Evolutionary conservation across 2,888 invertebrate genomes (phyloP).

Genomic region (Ichneumoninae sp.): DNA sequence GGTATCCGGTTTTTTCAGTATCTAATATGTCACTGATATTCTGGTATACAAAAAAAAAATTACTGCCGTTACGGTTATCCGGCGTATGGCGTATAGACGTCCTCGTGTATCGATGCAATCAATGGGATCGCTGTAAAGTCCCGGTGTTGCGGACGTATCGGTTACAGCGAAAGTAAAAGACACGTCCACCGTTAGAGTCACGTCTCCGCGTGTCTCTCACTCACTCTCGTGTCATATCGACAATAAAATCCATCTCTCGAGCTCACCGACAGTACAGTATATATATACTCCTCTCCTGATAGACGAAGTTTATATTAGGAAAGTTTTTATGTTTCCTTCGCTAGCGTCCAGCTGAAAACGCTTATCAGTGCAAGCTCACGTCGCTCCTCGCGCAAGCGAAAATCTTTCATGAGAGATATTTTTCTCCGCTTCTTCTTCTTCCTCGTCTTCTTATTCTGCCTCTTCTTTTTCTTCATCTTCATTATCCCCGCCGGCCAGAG

Average conservation of each 20-base stretch:
- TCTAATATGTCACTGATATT: not conserved
- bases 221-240: slow-evolving; percentile 68
- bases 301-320: slow-evolving; percentile 79
- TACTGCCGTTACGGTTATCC: not conserved
- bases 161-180: slow-evolving; percentile 22
- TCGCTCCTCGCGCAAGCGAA: slow-evolving; percentile 43
- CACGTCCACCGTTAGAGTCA: slow-evolving; percentile 45
- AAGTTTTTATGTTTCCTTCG: slow-evolving; percentile 78
- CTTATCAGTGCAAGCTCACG: slow-evolving; percentile 66
- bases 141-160: slow-evolving; percentile 18
- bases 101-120: slow-evolving; percentile 25
- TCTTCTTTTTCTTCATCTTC: slow-evolving; percentile 20
- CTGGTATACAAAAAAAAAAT: not conserved
- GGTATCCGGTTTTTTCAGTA: not conserved
- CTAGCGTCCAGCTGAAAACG: slow-evolving; percentile 66
- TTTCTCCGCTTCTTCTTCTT: slow-evolving; percentile 30
- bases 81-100: not conserved
- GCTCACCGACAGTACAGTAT: slow-evolving; percentile 34
- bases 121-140: slow-evolving; percentile 24
- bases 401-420: slow-evolving; percentile 49
- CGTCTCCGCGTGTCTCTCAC: slow-evolving; percentile 43
- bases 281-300: slow-evolving; percentile 65
- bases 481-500: not conserved
- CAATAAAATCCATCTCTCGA: slow-evolving; percentile 73
- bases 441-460: not conserved